Percentiles rank a stretch among this genome's conserved stretches.
Evolutionary conservation across 2,113 vertebrate species (phyloP).

Genomic region (Archilochus colubris): DNA sequence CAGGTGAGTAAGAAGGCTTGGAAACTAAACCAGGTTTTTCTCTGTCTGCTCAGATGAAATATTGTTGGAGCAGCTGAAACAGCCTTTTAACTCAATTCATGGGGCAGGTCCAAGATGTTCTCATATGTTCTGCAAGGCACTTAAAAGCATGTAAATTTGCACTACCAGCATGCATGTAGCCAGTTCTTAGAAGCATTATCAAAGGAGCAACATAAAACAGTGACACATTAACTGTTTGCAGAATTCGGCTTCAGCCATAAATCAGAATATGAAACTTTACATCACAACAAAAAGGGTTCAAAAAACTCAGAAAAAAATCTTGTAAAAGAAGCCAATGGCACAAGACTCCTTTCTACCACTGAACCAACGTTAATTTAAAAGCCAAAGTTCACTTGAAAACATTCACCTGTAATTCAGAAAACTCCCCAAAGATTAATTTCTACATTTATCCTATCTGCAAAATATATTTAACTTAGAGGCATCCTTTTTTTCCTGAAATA

Average conservation of each 20-base stretch:
- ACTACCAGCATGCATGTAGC: not conserved
- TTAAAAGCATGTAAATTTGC: not conserved
- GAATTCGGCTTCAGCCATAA: not conserved
- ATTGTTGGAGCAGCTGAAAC: not conserved
- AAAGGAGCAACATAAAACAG: not conserved
- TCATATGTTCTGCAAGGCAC: not conserved
- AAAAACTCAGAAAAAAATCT: slow-evolving; percentile 1
- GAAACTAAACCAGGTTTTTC: not conserved
- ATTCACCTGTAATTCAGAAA: slow-evolving; percentile 36
- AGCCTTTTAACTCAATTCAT: not conserved
- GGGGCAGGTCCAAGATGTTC: not conserved
- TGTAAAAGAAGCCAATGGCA: not conserved
- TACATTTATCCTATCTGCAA: slow-evolving; percentile 52
- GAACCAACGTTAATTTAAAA: slow-evolving; percentile 27
- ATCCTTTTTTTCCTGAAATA: slow-evolving; percentile 64
- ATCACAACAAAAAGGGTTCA: slow-evolving; percentile 1
- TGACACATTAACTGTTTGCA: not conserved
- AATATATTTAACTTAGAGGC: slow-evolving; percentile 45
- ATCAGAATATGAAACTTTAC: not conserved
- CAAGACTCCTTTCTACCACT: not conserved
- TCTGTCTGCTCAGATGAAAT: not conserved
- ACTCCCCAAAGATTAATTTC: slow-evolving; percentile 44
- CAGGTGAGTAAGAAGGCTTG: not conserved
- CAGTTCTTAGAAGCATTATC: not conserved
- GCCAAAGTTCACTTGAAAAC: slow-evolving; percentile 13